A percentile compares a stretch with the other conserved stretches of the same genome.
These are phyloP conservation scores for Pygmarrhopalites habei DNA, from an alignment of 1,140 invertebrate species.

Conservation along the genomic window DNA sequence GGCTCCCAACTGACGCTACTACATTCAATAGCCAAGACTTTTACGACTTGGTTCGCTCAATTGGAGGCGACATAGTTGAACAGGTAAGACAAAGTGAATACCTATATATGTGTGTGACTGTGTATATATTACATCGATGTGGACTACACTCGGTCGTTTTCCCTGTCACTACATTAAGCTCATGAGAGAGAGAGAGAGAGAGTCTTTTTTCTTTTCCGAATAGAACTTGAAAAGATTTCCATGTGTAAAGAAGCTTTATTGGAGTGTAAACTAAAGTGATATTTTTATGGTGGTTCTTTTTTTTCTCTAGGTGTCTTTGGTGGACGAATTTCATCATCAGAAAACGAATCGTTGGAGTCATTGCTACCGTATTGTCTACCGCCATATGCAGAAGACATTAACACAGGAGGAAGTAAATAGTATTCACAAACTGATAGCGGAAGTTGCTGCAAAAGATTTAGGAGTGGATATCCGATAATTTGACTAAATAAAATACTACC, in stretches of 20 bases:
- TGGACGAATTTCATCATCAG: slow-evolving; percentile 82
- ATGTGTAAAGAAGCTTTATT: neutral
- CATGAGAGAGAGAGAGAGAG: too few relatives aligned
- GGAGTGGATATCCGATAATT: slow-evolving; percentile 63
- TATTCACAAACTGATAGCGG: slow-evolving; percentile 72
- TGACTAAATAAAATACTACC: slow-evolving; percentile 22
- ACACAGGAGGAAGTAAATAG: slow-evolving; percentile 79
- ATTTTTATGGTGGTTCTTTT: slow-evolving; percentile 35
- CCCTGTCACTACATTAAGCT: neutral
- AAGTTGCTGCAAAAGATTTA: slow-evolving; percentile 53
- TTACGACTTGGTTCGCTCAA: slow-evolving; percentile 81
- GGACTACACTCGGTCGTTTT: too few relatives aligned
- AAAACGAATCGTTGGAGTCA: slow-evolving; percentile 76
- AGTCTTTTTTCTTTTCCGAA: too few relatives aligned
- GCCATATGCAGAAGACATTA: slow-evolving; percentile 84
- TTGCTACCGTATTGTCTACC: slow-evolving; percentile 87
- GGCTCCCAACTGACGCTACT: slow-evolving; percentile 63
- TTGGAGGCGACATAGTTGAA: slow-evolving; percentile 86
- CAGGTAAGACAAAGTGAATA: slow-evolving; percentile 54
- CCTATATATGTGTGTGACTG: too few relatives aligned
- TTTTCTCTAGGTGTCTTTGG: slow-evolving; percentile 60
- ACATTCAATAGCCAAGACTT: slow-evolving; percentile 77
- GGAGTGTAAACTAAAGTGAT: slow-evolving; percentile 6
- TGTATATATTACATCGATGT: too few relatives aligned
- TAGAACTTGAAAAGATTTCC: too few relatives aligned